These are phyloP conservation scores for Euphydryas editha DNA, from an alignment of 2,888 invertebrate species.

Conservation along the genomic window DNA sequence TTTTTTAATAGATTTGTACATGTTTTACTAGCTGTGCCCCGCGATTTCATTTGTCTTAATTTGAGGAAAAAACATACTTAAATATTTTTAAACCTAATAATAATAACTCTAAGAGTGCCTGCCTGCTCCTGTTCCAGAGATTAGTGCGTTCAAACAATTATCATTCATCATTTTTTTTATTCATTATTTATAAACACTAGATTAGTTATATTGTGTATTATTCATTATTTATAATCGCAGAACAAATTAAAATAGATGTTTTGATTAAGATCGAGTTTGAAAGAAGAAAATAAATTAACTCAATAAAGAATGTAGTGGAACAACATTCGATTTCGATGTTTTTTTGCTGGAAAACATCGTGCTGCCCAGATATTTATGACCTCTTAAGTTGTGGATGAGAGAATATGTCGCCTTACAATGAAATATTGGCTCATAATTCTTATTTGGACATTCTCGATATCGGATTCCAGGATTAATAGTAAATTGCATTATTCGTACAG, in stretches of 20 bases:
- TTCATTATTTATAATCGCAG: too few species aligned
- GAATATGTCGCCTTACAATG: conserved; percentile 40
- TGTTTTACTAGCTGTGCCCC: too few species aligned
- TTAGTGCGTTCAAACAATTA: too few species aligned
- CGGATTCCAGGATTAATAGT: conserved; percentile 36
- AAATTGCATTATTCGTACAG: conserved; percentile 31
- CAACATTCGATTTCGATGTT: conserved; percentile 26
- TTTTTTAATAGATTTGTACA: too few species aligned
- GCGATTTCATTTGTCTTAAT: too few species aligned
- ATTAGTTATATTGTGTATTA: too few species aligned
- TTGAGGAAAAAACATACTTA: too few species aligned
- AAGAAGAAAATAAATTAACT: not conserved
- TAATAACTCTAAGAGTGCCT: too few species aligned
- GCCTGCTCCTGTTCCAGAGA: too few species aligned
- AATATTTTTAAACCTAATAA: too few species aligned
- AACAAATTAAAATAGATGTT: not conserved
- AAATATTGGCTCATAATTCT: conserved; percentile 46
- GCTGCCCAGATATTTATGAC: conserved; percentile 39
- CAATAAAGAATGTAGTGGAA: conserved; percentile 9
- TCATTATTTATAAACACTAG: too few species aligned
- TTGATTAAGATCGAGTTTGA: not conserved
- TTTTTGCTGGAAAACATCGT: conserved; percentile 34
- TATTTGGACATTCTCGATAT: conserved; percentile 40
- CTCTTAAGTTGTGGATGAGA: conserved; percentile 39
- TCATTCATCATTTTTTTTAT: too few species aligned